phyloP scores from a whole-genome alignment of 1,140 invertebrate genomes.

The Bombus vancouverensis region DNA sequence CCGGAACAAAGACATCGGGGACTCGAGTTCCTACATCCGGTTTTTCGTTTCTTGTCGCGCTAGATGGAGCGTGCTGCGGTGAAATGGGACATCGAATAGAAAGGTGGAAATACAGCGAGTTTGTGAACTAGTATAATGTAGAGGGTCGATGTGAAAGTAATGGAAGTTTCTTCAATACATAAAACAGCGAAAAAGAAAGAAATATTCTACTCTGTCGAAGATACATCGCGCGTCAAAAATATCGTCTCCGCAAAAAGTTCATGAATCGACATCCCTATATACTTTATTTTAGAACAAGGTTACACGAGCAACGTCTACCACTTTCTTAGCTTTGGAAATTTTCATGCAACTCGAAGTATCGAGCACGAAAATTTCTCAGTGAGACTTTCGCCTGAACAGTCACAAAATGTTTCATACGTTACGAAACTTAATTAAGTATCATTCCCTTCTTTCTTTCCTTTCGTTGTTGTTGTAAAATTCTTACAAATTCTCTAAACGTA shows the following conservation, averaged over 20 bases:
- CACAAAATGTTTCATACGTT: too few relatives aligned
- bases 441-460: not conserved
- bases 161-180: conserved; percentile 17
- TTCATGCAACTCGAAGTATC: not conserved
- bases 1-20: not conserved
- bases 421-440: too few relatives aligned
- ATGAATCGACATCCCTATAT: not conserved
- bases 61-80: conserved; percentile 7
- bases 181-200: not conserved
- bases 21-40: conserved; percentile 13
- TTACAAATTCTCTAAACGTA: not conserved
- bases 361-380: not conserved
- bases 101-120: conserved; percentile 8
- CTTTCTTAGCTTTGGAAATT: not conserved
- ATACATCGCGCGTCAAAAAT: not conserved
- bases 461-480: not conserved
- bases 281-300: not conserved
- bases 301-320: too few relatives aligned
- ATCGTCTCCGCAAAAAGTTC: not conserved
- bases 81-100: conserved; percentile 8
- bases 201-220: not conserved
- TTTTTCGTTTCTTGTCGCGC: conserved; percentile 5
- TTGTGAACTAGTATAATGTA: conserved; percentile 27
- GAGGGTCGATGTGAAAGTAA: conserved; percentile 23
- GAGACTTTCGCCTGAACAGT: not conserved